Evolutionary conservation across 1,140 invertebrate species (phyloP).

Genomic region (Drosophila baimaii): DNA sequence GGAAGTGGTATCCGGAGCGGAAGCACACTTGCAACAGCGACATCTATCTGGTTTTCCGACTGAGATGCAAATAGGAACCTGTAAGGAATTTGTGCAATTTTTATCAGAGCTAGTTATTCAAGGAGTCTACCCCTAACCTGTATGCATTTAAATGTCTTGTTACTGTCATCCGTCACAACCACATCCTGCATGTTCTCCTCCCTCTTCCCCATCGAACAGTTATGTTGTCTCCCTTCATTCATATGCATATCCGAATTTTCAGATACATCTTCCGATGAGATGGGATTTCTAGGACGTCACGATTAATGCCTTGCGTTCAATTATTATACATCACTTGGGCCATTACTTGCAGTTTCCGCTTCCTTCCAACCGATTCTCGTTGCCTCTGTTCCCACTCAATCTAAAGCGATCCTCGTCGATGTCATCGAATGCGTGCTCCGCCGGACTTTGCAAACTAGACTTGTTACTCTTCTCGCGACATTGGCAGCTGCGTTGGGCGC

Average conservation of each 20-base stretch:
- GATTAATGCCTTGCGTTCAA: not conserved
- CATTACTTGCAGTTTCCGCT: not conserved
- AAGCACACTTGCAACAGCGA: constrained; percentile 1
- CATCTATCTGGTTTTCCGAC: not conserved
- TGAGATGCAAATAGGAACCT: constrained; percentile 35
- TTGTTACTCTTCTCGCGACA: not conserved
- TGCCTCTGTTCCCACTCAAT: not conserved
- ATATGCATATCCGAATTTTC: no score
- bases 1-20: no score
- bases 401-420: no score
- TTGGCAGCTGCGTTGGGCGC: not conserved
- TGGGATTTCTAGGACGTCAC: no score
- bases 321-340: not conserved
- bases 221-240: not conserved
- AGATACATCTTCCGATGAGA: no score
- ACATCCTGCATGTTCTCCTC: not conserved
- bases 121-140: not conserved
- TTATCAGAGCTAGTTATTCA: no score
- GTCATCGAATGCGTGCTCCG: no score
- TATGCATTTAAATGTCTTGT: constrained; percentile 18
- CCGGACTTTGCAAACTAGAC: no score
- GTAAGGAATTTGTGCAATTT: no score
- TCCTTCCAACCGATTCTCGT: not conserved
- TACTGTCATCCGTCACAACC: constrained; percentile 24
- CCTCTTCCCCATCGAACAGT: no score